Base-by-base conservation (phyloP, 2,797 vertebrate species). In the Siniperca obscura region DNA sequence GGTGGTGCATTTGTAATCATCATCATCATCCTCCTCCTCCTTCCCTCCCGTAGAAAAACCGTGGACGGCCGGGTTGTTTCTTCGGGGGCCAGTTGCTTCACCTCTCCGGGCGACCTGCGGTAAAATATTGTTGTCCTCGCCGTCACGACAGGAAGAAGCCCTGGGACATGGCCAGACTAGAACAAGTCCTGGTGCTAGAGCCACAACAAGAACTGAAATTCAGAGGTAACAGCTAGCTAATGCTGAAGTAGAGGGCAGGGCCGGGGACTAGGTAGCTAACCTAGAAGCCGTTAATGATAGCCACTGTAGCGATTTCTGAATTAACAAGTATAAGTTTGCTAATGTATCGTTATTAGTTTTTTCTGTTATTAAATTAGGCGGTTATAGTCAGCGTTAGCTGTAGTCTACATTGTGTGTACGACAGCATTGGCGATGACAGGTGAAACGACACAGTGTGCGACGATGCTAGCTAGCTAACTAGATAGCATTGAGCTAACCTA, bases 171-270 rank as follows among this genome's bases (percentile, higher is more conserved):
- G 97, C 97, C 95, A 96, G 97, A 95, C 80, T 94, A 91, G 97
- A 97, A 92, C 97, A 98, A 94, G 96, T 98, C 92, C 95, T 98
- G 87, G 93, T 93, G 90, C 96, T 98, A 70, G 97, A 98, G 92
- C 97, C 97, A 79, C 97, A 95, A 94, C 96, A 97, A 88, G 97
- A 98, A 94, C 97, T 98, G 82, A 96, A 96, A 93, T 98, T 98
- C 95, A 95, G 96, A 97, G 97, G 97, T 98, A 95, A 52, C 19
- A 4, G 21, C 50, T 52, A 21, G 50, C 50, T 52, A 22, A 95
- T 12, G 60, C 34, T 25, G 44, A 89, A 46, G 69, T 60, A 74
- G 76, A 91, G 88, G 90, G 83, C 81, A 82, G 88, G 91, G 89
- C 87, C 88, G 48, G 68, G 71, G 69, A 56, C 61, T 74, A 55